phyloP scores from a whole-genome alignment of 2,113 vertebrate genomes.

The Caranx melampygus region DNA sequence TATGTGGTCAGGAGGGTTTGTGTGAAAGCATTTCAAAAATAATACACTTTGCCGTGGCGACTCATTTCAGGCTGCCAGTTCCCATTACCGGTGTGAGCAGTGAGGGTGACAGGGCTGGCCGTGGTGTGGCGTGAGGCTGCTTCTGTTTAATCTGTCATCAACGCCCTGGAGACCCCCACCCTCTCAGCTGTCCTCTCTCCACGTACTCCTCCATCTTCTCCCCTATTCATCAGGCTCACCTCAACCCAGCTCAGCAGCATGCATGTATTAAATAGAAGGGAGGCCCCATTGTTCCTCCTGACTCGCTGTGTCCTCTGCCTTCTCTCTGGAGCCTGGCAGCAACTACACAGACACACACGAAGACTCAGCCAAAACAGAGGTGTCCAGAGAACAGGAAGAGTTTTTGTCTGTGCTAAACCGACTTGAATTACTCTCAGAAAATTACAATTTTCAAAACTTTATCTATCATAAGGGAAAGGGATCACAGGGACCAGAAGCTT shows the following conservation, averaged over 20 bases:
- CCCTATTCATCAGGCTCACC: slow-evolving; percentile 92
- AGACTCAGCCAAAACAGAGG: slow-evolving; percentile 8
- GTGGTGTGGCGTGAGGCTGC: slow-evolving; percentile 86
- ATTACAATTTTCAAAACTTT: slow-evolving; percentile 42
- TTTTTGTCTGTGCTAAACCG: slow-evolving; percentile 34
- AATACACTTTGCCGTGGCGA: slow-evolving; percentile 95
- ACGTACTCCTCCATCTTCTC: slow-evolving; percentile 66
- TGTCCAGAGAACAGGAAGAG: slow-evolving; percentile 1
- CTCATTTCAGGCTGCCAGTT: slow-evolving; percentile 99
- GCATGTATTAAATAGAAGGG: slow-evolving; percentile 84
- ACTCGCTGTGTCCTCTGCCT: slow-evolving; percentile 41
- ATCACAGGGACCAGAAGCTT: slow-evolving; percentile 36
- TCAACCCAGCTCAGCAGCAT: slow-evolving; percentile 85
- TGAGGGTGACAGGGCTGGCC: slow-evolving; percentile 93
- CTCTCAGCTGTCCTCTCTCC: slow-evolving; percentile 60
- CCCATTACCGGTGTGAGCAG: slow-evolving; percentile 92
- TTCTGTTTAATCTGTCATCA: slow-evolving; percentile 99
- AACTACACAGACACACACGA: not conserved
- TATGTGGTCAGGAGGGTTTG: slow-evolving; percentile 91
- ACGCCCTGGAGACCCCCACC: slow-evolving; percentile 92
- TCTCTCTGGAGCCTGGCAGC: slow-evolving; percentile 23
- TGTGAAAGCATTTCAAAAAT: slow-evolving; percentile 99
- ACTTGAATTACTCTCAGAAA: slow-evolving; percentile 43
- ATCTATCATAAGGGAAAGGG: slow-evolving; percentile 17
- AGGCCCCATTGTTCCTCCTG: slow-evolving; percentile 63